These are phyloP conservation scores for Danio albolineatus DNA, from an alignment of 2,797 vertebrate genomes.

Conservation along the genomic window DNA sequence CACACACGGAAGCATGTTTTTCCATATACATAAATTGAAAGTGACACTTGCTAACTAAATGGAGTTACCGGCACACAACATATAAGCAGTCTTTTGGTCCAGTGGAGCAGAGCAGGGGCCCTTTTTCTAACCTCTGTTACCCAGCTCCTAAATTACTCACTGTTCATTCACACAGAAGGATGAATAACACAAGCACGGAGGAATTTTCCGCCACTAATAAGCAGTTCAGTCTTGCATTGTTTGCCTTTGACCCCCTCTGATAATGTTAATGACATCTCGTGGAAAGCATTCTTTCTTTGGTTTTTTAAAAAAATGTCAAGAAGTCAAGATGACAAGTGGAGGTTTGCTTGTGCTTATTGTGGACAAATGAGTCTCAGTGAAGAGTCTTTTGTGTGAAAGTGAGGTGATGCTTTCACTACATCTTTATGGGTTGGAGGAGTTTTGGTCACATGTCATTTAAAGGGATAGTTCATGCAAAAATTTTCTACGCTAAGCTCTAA, in stretches of 20 bases:
- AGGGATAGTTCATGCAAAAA: no score
- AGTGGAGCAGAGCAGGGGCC: neutral
- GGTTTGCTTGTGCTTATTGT: constrained; percentile 18
- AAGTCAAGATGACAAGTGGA: constrained; percentile 15
- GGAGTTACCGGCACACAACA: neutral
- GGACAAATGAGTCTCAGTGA: constrained; percentile 23
- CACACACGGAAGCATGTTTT: neutral
- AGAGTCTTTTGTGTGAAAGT: constrained; percentile 61
- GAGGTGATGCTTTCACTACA: constrained; percentile 33
- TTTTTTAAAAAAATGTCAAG: constrained; percentile 47
- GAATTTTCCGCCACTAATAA: constrained; percentile 8
- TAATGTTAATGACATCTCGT: constrained; percentile 10
- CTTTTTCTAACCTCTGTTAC: constrained; percentile 36
- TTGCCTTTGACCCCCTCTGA: constrained; percentile 17
- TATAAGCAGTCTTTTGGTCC: neutral
- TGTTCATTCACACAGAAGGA: constrained; percentile 52
- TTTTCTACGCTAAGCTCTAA: no score
- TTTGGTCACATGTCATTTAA: no score
- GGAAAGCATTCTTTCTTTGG: constrained; percentile 66
- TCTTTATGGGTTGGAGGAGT: no score
- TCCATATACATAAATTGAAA: neutral
- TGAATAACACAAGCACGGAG: constrained; percentile 35
- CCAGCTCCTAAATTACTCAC: constrained; percentile 48
- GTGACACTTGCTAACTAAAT: neutral
- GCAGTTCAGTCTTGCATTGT: constrained; percentile 8